These are phyloP conservation scores for Apotomis betuletana DNA, from an alignment of 2,888 invertebrate species.

Conservation along the genomic window DNA sequence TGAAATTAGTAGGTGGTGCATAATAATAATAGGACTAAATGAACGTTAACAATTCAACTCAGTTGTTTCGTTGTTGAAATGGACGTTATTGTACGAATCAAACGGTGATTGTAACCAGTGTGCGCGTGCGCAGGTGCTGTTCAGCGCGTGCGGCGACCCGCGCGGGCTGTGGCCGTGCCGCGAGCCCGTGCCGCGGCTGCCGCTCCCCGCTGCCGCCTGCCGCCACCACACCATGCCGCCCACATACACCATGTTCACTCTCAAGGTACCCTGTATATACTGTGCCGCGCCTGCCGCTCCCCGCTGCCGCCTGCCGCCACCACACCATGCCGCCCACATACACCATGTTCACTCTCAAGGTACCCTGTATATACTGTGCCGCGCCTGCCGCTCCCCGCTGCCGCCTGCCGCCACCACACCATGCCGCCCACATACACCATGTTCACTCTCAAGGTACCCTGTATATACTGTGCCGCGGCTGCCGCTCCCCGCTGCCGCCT, in stretches of 20 bases:
- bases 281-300: slow-evolving; percentile 74
- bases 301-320: slow-evolving; percentile 86
- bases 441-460: slow-evolving; percentile 86
- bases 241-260: slow-evolving; percentile 85
- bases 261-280: slow-evolving; percentile 79
- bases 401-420: slow-evolving; percentile 88
- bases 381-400: slow-evolving; percentile 84
- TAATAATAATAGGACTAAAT: no score
- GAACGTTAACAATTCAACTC: no score
- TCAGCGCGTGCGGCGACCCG: slow-evolving; percentile 86
- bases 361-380: slow-evolving; percentile 53
- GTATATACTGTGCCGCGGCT: no score
- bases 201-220: slow-evolving; percentile 85
- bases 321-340: slow-evolving; percentile 87
- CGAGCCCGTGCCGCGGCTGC: slow-evolving; percentile 88
- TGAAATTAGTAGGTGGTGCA: no score
- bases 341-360: slow-evolving; percentile 87
- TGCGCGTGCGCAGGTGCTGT: no score
- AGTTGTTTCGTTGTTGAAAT: no score
- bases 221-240: slow-evolving; percentile 88
- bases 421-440: slow-evolving; percentile 86
- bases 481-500: no score
- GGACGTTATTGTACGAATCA: no score
- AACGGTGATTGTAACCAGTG: no score
- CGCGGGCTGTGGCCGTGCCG: slow-evolving; percentile 88